Percentiles rank a stretch among this genome's conserved stretches.
Conservation (phyloP, 2,797 vertebrate genomes). For the Limosa lapponica region DNA sequence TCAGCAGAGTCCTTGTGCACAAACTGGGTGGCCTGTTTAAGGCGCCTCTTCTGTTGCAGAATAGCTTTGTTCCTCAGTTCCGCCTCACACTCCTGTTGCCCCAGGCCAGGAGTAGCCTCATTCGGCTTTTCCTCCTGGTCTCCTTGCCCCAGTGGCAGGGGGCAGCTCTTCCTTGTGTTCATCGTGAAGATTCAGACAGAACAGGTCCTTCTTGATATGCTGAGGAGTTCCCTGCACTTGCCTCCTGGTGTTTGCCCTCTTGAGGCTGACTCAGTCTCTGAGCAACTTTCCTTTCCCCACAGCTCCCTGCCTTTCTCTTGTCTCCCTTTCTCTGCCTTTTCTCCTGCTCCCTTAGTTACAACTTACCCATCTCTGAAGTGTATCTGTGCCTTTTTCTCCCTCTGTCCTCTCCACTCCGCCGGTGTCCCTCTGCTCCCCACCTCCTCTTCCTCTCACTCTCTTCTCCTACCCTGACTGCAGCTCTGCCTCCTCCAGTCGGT, state of each 20-base stretch:
- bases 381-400: neutral
- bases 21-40: constrained; percentile 95
- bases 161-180: constrained; percentile 53
- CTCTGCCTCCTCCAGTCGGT: neutral
- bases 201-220: neutral
- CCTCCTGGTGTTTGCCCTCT: neutral
- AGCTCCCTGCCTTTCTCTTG: neutral
- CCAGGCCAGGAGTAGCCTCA: neutral
- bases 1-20: constrained; percentile 97
- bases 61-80: constrained; percentile 88
- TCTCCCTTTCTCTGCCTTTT: neutral
- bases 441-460: neutral
- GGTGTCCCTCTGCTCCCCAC: neutral
- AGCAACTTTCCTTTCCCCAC: neutral
- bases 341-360: neutral
- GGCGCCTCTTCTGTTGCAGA: constrained; percentile 91
- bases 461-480: constrained; percentile 23
- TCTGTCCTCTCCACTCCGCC: neutral
- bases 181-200: constrained; percentile 8
- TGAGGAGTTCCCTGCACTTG: neutral
- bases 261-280: neutral
- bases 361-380: neutral
- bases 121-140: constrained; percentile 40
- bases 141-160: constrained; percentile 18
- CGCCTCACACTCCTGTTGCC: constrained; percentile 67